These are phyloP conservation scores for Daubentonia madagascariensis DNA, from an alignment of 2,113 vertebrate genomes.

Conservation along the genomic window DNA sequence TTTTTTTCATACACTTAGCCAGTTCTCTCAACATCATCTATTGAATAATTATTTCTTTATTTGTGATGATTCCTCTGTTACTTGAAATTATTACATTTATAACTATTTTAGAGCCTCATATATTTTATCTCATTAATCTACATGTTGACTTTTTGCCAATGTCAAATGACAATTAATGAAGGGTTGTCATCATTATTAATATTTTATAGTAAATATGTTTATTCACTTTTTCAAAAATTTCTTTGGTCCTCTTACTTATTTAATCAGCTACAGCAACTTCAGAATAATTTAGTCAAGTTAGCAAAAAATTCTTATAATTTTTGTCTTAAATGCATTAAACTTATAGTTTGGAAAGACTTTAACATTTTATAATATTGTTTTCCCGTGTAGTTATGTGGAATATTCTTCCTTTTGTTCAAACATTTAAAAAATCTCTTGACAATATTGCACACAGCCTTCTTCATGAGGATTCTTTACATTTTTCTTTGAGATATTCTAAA, in stretches of 20 bases:
- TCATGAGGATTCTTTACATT: background rate
- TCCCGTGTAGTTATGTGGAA: background rate
- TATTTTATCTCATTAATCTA: background rate
- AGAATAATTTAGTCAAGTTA: background rate
- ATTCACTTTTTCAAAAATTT: background rate
- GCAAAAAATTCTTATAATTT: background rate
- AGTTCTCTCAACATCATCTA: background rate
- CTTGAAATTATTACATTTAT: background rate
- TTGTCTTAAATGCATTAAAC: background rate
- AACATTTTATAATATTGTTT: background rate
- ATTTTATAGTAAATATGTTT: background rate
- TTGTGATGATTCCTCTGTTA: background rate
- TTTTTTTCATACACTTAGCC: background rate
- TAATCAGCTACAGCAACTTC: background rate
- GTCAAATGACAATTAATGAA: background rate
- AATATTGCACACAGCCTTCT: background rate
- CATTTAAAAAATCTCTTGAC: background rate
- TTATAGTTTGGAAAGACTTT: background rate
- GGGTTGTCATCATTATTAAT: background rate
- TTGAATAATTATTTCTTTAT: background rate
- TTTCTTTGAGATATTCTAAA: background rate
- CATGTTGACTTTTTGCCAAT: background rate
- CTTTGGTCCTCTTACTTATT: background rate
- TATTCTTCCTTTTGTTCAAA: background rate
- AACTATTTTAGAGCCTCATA: background rate